These are phyloP conservation scores for Junonia oenone DNA, from an alignment of 2,888 invertebrate genomes.

Conservation along the genomic window DNA sequence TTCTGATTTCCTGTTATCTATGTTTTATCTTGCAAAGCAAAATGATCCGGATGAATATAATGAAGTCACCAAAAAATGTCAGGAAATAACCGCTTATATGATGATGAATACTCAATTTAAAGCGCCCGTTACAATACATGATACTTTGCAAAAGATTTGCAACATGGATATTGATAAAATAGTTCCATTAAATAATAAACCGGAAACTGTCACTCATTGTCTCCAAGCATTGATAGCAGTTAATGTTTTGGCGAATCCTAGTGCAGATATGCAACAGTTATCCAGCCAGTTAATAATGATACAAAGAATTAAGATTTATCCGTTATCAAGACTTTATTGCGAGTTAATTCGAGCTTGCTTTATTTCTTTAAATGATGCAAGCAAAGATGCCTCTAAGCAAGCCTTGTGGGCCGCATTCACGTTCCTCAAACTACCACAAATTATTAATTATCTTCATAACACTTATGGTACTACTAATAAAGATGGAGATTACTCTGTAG, in stretches of 20 bases:
- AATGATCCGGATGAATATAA: slow-evolving; percentile 85
- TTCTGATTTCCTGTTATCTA: slow-evolving; percentile 88
- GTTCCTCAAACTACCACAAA: slow-evolving; percentile 92
- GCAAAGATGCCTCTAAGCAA: slow-evolving; percentile 88
- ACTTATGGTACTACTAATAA: slow-evolving; percentile 77
- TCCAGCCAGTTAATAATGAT: slow-evolving; percentile 91
- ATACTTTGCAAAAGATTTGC: slow-evolving; percentile 80
- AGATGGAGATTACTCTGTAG: slow-evolving; percentile 84
- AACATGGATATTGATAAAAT: slow-evolving; percentile 82
- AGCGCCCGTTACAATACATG: slow-evolving; percentile 78
- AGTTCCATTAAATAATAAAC: slow-evolving; percentile 73
- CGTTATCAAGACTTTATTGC: slow-evolving; percentile 89
- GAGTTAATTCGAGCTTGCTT: slow-evolving; percentile 94
- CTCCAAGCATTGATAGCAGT: slow-evolving; percentile 90
- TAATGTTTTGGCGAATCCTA: slow-evolving; percentile 91
- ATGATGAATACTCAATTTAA: slow-evolving; percentile 80
- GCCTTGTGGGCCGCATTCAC: slow-evolving; percentile 96
- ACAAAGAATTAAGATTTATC: slow-evolving; percentile 90
- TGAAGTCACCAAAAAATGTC: slow-evolving; percentile 86
- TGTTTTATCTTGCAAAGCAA: slow-evolving; percentile 90
- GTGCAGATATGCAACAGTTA: slow-evolving; percentile 88
- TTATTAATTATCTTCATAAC: slow-evolving; percentile 84
- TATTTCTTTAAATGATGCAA: slow-evolving; percentile 92
- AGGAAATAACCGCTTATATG: slow-evolving; percentile 83
- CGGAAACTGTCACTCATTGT: slow-evolving; percentile 85